Base-by-base conservation (phyloP, 1,140 invertebrate genomes). In the Ctenoplectra terminalis region DNA sequence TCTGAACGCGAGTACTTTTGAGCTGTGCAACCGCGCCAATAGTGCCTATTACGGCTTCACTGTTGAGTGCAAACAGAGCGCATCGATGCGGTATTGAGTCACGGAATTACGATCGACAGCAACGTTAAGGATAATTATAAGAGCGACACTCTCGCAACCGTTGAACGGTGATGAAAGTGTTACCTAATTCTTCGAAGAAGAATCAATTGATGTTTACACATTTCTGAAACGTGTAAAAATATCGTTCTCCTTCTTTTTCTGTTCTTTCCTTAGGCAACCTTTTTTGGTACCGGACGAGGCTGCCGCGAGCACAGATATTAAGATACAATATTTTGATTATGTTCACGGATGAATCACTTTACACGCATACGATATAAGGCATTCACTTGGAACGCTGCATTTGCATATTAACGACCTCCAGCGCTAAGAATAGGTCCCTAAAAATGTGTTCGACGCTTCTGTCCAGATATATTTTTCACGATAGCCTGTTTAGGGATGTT, bases 371-470 rank as follows among this genome's bases (percentile, higher is more conserved):
- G 50, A 69, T 70, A 86, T 86, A 86, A 86, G 80, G 81, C 60
- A 61, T 75, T 86, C 84, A 60, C 64, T 31, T 48, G 52, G 54
- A 79, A 83, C 74, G n/a, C 20, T 56, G 75, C 60, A 83, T 87
- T 87, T 87, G 81, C 85, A 87, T 87, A 87, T 87, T 80, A 86
- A 84, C 61, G 84, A 80, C 60, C 75, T 75, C 66, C 66, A 63
- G 31, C 43, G 74, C 66, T 71, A 86, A 86, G 80, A 87, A 87
- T 80, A 78, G 66, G 11, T 34, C 70, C 60, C 56, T 74, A 64
- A 70, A 79, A 69, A 79, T 66, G 26, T 60, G 61, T 56, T 52
- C 46, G 37, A 2, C 9, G 56, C n/a, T 54, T n/a, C 70, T 58
- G 23, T 29, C 43, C 11, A 46, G 50, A 73, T 48, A 61, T 56